Conservation (phyloP, 2,888 invertebrate genomes). For the Tipula confusa region DNA sequence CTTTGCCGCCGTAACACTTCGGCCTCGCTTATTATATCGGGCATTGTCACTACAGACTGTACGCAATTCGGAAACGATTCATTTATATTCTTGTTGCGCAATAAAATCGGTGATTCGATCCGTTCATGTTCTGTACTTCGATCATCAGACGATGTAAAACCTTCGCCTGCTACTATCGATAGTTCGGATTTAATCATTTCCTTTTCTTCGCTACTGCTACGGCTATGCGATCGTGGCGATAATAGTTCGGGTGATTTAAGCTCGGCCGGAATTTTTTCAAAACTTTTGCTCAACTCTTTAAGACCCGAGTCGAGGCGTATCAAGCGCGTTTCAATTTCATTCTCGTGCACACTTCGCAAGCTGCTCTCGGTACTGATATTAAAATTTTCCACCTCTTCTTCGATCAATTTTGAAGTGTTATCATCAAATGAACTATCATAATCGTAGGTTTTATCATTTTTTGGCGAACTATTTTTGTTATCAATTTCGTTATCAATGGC, state of each 20-base stretch:
- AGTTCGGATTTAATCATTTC: constrained; percentile 8
- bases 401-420: neutral
- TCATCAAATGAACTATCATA: constrained; percentile 29
- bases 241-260: constrained; percentile 32
- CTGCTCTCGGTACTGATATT: constrained; percentile 3
- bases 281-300: constrained; percentile 38
- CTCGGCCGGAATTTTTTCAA: constrained; percentile 34
- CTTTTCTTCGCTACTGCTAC: neutral
- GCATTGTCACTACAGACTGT: constrained; percentile 38
- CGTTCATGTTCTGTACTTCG: neutral
- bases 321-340: constrained; percentile 39
- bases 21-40: constrained; percentile 53
- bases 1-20: constrained; percentile 57
- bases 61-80: constrained; percentile 15
- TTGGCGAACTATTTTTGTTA: neutral
- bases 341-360: constrained; percentile 3
- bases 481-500: neutral
- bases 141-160: neutral
- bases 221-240: constrained; percentile 29
- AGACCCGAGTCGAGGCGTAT: constrained; percentile 39
- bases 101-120: neutral
- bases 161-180: neutral
- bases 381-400: neutral
- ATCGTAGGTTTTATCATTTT: neutral
- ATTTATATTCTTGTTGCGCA: constrained; percentile 30